phyloP scores from a whole-genome alignment of 2,113 vertebrate genomes.

The Takifugu flavidus region DNA sequence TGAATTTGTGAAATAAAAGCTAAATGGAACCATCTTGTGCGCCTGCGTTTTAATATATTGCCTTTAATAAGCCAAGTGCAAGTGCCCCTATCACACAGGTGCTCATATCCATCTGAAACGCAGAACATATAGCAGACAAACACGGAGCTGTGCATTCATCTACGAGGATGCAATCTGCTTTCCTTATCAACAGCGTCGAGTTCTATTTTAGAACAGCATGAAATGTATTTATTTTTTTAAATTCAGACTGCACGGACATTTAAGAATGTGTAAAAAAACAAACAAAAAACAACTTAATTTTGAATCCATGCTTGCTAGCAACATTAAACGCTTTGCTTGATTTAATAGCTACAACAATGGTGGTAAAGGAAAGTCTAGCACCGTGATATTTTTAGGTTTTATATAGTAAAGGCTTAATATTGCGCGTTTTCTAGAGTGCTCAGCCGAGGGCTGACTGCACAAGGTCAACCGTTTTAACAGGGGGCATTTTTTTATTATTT shows the following conservation, averaged over 20 bases:
- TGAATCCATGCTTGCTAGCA: no score
- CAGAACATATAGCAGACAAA: constrained; percentile 71
- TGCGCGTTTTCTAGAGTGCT: constrained; percentile 46
- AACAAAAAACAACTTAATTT: constrained; percentile 15
- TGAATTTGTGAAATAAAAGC: constrained; percentile 80
- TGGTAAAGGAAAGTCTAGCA: not conserved
- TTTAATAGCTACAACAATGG: no score
- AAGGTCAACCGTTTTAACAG: constrained; percentile 78
- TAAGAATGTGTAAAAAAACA: constrained; percentile 31
- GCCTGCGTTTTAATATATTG: constrained; percentile 74
- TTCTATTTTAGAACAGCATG: constrained; percentile 52
- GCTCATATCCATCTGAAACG: constrained; percentile 69
- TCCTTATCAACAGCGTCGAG: constrained; percentile 58
- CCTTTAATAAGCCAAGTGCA: constrained; percentile 77
- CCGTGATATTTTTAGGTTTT: constrained; percentile 8
- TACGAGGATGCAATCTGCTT: constrained; percentile 69
- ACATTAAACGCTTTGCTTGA: no score
- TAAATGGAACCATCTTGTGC: constrained; percentile 74
- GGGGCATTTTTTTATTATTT: constrained; percentile 78
- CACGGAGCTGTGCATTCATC: constrained; percentile 55
- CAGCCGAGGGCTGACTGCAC: constrained; percentile 63
- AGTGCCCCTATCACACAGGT: constrained; percentile 67
- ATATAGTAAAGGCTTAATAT: constrained; percentile 47
- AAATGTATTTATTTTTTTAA: constrained; percentile 44
- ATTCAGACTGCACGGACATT: constrained; percentile 38